A percentile compares a stretch with the other conserved stretches of the same genome.
Evolutionary conservation across 2,113 vertebrate species (phyloP).

Genomic region (Pholis gunnellus): DNA sequence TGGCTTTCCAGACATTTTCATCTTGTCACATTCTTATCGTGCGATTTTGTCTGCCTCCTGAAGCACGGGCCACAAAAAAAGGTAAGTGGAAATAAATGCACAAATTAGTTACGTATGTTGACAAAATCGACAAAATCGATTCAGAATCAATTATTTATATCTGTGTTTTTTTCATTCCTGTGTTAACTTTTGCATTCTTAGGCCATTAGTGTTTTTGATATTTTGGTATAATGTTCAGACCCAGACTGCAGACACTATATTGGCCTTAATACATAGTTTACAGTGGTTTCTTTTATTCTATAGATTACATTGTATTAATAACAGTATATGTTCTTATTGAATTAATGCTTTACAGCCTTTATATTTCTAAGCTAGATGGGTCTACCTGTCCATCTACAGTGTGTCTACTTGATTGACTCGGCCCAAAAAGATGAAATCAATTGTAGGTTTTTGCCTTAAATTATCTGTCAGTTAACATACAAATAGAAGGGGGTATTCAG

Average conservation of each 20-base stretch:
- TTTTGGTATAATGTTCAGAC: neutral
- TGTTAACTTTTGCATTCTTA: neutral
- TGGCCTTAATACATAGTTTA: neutral
- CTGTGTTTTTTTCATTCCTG: neutral
- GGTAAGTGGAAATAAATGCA: neutral
- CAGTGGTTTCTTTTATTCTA: neutral
- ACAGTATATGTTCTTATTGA: neutral
- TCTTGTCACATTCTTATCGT: conserved; percentile 40
- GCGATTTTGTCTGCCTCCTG: conserved; percentile 3
- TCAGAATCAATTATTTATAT: neutral
- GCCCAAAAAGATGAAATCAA: neutral
- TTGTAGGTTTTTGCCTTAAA: neutral
- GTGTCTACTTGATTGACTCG: neutral
- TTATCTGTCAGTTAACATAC: neutral
- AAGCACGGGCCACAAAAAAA: neutral
- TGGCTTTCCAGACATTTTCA: conserved; percentile 46
- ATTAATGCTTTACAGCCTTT: neutral
- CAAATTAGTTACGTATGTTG: neutral
- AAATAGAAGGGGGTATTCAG: neutral
- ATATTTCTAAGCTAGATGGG: neutral
- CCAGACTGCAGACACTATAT: too few species aligned
- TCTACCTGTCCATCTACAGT: neutral
- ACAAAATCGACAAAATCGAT: neutral
- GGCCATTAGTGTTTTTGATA: neutral
- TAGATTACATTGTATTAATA: neutral